Evolutionary conservation across 2,888 invertebrate species (phyloP).

Genomic region (Hyalella azteca): DNA sequence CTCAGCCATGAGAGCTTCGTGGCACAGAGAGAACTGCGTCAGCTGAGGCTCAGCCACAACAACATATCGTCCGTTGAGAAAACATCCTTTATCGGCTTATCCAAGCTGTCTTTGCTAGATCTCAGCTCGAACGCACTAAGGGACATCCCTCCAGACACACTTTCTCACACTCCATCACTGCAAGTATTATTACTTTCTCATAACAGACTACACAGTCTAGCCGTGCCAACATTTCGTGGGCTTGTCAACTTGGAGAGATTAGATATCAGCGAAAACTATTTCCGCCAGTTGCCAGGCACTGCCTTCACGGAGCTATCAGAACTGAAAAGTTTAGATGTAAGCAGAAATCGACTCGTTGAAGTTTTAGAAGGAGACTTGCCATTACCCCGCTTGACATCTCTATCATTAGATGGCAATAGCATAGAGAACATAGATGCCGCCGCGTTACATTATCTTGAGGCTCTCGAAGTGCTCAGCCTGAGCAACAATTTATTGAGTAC

Average conservation of each 20-base stretch:
- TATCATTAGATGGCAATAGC: conserved; percentile 52
- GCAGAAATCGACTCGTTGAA: conserved; percentile 51
- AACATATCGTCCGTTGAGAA: conserved; percentile 43
- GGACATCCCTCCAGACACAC: conserved; percentile 40
- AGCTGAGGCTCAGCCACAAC: conserved; percentile 50
- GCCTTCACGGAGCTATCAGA: conserved; percentile 41
- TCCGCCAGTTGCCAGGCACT: conserved; percentile 44
- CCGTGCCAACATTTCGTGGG: conserved; percentile 45
- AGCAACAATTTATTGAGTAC: conserved; percentile 45
- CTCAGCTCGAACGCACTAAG: conserved; percentile 45
- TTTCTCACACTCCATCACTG: conserved; percentile 44
- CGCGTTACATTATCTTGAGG: conserved; percentile 44
- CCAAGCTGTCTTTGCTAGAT: conserved; percentile 44
- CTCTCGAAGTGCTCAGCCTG: conserved; percentile 47
- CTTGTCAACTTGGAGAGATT: conserved; percentile 41
- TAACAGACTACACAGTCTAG: conserved; percentile 46
- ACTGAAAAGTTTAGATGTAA: conserved; percentile 44
- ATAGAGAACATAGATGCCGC: conserved; percentile 42
- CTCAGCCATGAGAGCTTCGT: conserved; percentile 46
- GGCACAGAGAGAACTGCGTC: conserved; percentile 39
- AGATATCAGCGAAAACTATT: conserved; percentile 51
- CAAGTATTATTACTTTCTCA: conserved; percentile 47
- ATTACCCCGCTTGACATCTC: conserved; percentile 29
- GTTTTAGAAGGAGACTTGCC: conserved; percentile 47
- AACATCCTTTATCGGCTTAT: conserved; percentile 45